Conservation (phyloP, 2,113 vertebrate genomes). For the Laticauda colubrina region DNA sequence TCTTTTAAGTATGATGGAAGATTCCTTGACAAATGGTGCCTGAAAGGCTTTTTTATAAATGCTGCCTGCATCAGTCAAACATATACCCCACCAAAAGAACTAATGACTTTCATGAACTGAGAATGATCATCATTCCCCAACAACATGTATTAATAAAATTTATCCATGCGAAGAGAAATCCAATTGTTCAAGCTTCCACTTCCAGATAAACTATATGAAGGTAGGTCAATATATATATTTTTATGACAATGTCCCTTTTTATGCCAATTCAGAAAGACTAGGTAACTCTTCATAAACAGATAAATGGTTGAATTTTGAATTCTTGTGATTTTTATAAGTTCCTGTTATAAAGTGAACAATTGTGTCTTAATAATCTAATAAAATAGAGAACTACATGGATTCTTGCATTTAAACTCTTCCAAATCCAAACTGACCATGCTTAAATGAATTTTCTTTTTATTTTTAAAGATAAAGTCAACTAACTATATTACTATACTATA, state of each 20-base stretch:
- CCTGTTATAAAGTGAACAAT: not conserved
- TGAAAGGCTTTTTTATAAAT: not conserved
- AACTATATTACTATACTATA: conserved; percentile 18
- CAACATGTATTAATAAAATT: not conserved
- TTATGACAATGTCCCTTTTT: not conserved
- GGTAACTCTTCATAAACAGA: not conserved
- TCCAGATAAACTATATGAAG: not conserved
- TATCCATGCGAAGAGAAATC: not conserved
- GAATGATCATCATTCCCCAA: not conserved
- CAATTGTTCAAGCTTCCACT: not conserved
- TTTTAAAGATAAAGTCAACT: not conserved
- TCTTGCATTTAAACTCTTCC: not conserved
- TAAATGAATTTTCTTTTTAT: conserved; percentile 3
- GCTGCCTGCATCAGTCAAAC: not conserved
- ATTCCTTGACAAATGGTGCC: not conserved
- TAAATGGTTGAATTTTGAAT: not conserved
- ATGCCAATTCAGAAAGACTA: not conserved
- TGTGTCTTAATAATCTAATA: not conserved
- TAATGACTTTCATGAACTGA: not conserved
- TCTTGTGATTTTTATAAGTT: not conserved
- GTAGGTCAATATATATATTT: not conserved
- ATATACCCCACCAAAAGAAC: not conserved
- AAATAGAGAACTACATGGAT: conserved; percentile 4
- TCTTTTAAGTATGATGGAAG: not conserved
- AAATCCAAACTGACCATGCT: not conserved